Base-by-base conservation (phyloP, 1,140 invertebrate species). In the Drosophila murphyi region DNA sequence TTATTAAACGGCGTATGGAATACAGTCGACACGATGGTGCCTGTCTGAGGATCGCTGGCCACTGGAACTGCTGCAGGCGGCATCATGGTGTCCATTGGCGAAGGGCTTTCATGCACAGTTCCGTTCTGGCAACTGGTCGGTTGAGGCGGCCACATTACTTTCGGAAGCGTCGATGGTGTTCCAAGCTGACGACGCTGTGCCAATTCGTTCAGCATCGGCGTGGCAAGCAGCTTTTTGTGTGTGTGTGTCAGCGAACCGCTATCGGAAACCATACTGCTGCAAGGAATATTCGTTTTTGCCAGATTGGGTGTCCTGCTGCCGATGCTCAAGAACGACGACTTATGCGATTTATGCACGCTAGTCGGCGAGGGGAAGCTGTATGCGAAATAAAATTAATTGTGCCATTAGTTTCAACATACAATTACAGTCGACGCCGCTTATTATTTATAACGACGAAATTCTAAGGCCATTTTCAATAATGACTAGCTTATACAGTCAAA, bases 351-450 rank as follows among this genome's bases (percentile, higher is more conserved):
- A 8, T 72, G 61, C 0, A 82, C 59, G 10, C 12, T 71, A 47
- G 50, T 80, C 6, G 80, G 83, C 20, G 82, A 80, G 6, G 82
- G 76, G 20, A 87, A 88, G 5, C 81, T 83, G 37, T n/a, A 28
- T 20, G 37, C 2, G 20, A n/a, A 55, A n/a, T 8, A 2, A 41
- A 43, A n/a, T 43, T 43, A n/a, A n/a, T n/a, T 4, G 10, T 43
- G 39, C 39, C 3, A 43, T 32, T 28, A 4, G 7, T 54, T 34
- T 31, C 7, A 12, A 20, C 20, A 20, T 20, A 20, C 20, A 20
- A 3, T 28, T 32, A 48, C 4, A 41, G 3, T n/a, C 4, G 3
- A 48, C 12, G 32, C 6, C n/a, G 6, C 5, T 20, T 3, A 6
- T 47, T 47, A 28, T 20, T 12, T 32, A 20, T 20, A 20, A 20